phyloP scores from a whole-genome alignment of 2,888 invertebrate species.

The Resseliella maxima region DNA sequence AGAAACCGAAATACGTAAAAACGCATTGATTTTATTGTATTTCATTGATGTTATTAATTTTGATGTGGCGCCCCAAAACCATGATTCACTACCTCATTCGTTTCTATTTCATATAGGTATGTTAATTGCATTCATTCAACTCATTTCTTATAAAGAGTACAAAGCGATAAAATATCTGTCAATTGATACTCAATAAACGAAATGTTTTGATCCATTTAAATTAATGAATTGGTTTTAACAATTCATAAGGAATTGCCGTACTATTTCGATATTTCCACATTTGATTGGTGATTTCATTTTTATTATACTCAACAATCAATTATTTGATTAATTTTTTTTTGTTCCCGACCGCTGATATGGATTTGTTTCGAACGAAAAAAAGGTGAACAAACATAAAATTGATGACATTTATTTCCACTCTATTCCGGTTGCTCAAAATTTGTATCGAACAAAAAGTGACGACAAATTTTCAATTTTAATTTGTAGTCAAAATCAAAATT shows the following conservation, averaged over 20 bases:
- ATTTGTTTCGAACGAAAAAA: not conserved
- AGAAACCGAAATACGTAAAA: no score
- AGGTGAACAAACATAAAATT: conserved; percentile 26
- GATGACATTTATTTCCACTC: no score
- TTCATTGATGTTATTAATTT: conserved; percentile 28
- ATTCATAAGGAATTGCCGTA: no score
- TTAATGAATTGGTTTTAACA: not conserved
- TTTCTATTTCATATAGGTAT: not conserved
- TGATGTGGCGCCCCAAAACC: not conserved
- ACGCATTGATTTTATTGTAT: not conserved
- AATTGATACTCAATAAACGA: not conserved
- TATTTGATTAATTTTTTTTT: not conserved
- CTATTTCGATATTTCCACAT: no score
- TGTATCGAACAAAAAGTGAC: no score
- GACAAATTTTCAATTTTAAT: not conserved
- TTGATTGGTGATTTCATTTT: no score
- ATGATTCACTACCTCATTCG: not conserved
- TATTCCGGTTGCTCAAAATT: no score
- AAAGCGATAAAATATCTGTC: not conserved
- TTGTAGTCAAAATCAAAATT: not conserved
- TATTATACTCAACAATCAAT: no score
- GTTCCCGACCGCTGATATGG: not conserved
- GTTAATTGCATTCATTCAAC: conserved; percentile 4
- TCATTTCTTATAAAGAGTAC: not conserved
- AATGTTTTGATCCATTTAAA: not conserved